Base-by-base conservation (phyloP, 2,113 vertebrate species). In the Gobiocypris rarus region DNA sequence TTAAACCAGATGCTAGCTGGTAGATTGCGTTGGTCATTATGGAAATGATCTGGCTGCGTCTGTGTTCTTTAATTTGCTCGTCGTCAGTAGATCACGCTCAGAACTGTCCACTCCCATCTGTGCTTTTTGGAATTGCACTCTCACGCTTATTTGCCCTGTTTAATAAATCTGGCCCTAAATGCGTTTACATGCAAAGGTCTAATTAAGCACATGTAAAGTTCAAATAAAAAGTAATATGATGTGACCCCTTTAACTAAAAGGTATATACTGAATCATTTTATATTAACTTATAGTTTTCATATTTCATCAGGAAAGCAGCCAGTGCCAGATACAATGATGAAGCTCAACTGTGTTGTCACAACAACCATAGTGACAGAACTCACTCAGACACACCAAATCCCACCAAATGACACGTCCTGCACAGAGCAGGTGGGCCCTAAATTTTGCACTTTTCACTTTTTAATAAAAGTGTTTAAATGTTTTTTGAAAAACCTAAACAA, bases 301-400 rank as follows among this genome's bases (percentile, higher is more conserved):
- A 41, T 80, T 26, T 48, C 58, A 24, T 45, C 76, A 77, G 31
- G n/a, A 74, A 87, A 87, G 1, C 81, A 89, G 77, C 73, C 65
- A 1, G 43, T 28, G 26, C 91, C 92, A 3, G 89, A 90, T 76
- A 89, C 93, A 6, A 90, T 85, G 76, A 90, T 89, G 11, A 88
- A 88, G 59, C 83, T 90, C 67, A 93, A 88, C 90, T 92, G 92
- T 45, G n/a, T 92, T 87, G 90, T 93, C 89, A 94, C 84, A 0
- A 94, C 93, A 1, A 95, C 93, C 19, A 94, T 94, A 22, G 92
- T 94, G 81, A 94, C 93, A 0, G 94, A 95, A 70, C 93, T 94
- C 54, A 92, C 89, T 0, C 92, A 93, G 84, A 93, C 91, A 5
- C 24, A 85, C 0, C 83, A 91, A 79, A 87, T 90, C 0, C 43